Percentiles rank a stretch among this genome's conserved stretches.
Evolutionary conservation across 2,888 invertebrate species (phyloP).

Genomic region (Aquatica leii): DNA sequence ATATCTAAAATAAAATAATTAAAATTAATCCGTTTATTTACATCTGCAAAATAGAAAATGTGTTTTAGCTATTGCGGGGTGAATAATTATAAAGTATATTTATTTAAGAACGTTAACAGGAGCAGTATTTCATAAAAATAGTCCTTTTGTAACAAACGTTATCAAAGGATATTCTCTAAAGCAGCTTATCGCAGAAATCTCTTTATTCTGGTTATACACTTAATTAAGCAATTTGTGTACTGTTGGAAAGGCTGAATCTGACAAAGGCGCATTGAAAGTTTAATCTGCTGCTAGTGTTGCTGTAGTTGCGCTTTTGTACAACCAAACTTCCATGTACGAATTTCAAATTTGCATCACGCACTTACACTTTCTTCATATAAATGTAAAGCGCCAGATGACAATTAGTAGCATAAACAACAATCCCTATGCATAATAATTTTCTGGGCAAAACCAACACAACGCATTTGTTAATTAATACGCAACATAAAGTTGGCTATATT

Average conservation of each 20-base stretch:
- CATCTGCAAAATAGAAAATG: no score
- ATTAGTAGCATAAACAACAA: not conserved
- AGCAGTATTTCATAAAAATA: slow-evolving; percentile 32
- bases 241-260: slow-evolving; percentile 40
- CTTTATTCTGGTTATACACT: slow-evolving; percentile 48
- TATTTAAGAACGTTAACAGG: slow-evolving; percentile 29
- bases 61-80: no score
- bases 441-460: no score
- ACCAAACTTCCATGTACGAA: slow-evolving; percentile 7
- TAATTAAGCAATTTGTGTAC: slow-evolving; percentile 51
- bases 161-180: slow-evolving; percentile 45
- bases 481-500: no score
- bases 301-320: slow-evolving; percentile 32
- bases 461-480: no score
- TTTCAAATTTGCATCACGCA: slow-evolving; percentile 25
- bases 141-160: slow-evolving; percentile 32
- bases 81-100: slow-evolving; percentile 4
- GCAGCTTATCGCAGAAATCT: slow-evolving; percentile 42
- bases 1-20: no score
- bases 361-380: slow-evolving; percentile 5
- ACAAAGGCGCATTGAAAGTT: slow-evolving; percentile 40
- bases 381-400: not conserved
- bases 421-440: not conserved
- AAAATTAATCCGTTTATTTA: no score
- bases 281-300: slow-evolving; percentile 36